phyloP scores from a whole-genome alignment of 2,888 invertebrate genomes.

The Tenthredo livida region DNA sequence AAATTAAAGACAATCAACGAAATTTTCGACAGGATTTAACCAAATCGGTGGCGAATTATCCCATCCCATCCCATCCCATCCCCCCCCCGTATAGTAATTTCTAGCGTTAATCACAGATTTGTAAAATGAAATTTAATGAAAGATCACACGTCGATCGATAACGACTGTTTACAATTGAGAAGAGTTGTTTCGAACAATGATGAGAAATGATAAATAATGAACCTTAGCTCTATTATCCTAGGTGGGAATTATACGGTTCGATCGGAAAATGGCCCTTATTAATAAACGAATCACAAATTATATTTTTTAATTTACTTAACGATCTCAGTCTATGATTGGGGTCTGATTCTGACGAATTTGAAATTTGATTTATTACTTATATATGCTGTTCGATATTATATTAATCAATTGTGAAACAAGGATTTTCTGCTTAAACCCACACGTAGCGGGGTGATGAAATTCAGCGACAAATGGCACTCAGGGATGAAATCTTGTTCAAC shows the following conservation, averaged over 20 bases:
- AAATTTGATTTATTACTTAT: constrained; percentile 36
- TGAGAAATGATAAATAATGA: constrained; percentile 36
- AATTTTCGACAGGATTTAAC: background rate
- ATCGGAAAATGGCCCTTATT: constrained; percentile 41
- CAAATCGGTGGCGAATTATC: no score
- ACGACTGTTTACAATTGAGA: background rate
- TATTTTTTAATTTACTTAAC: constrained; percentile 45
- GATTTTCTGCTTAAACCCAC: background rate
- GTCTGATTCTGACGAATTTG: constrained; percentile 42
- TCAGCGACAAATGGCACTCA: background rate
- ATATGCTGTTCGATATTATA: constrained; percentile 27
- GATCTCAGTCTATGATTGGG: constrained; percentile 51
- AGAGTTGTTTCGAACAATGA: background rate
- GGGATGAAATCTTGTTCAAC: background rate
- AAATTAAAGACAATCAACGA: constrained; percentile 2
- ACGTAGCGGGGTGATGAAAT: background rate
- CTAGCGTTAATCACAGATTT: constrained; percentile 9
- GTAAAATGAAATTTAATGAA: background rate
- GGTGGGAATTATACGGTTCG: constrained; percentile 48
- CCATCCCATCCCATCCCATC: background rate
- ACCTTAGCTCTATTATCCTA: constrained; percentile 47
- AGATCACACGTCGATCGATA: background rate
- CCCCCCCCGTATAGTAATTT: background rate
- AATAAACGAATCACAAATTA: constrained; percentile 49
- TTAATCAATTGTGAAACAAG: constrained; percentile 35